Evolutionary conservation across 2,888 invertebrate species (phyloP), one percentile per base, ranked within the genome.

Genomic region (Orchestes rusci): DNA sequence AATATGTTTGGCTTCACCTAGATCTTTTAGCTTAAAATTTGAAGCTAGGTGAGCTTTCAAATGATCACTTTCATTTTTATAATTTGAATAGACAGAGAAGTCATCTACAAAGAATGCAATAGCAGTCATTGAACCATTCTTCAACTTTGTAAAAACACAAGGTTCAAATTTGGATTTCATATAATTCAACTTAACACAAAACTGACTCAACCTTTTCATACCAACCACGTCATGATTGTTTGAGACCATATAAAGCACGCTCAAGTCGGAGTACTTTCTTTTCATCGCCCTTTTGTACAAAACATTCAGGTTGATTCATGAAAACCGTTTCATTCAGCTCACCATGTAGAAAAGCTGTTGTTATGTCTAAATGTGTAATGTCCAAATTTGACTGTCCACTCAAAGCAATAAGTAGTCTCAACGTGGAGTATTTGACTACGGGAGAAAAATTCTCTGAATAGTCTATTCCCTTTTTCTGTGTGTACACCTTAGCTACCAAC

Each of bases 401-500:
- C 10, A 53, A 40, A 33, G 53, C 49, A 31, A 56, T 37, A 16
- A 57, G 37, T 19, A 54, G 31, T 47, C 55, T 32, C 7, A 56
- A 39, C 3, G 46, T 51, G 20, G 42, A 50, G 40, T 36, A 43
- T 41, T 34, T 51, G 43, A 39, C 52, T 17, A 56, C 54, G n/a
- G 54, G 56, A n/a, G 54, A 36, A 40, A 54, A 56, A 27, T 56
- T 56, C 41, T 58, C 57, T 10, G 35, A 23, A 43, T 45, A 58
- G 42, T 57, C 54, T 15, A 57, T 43, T n/a, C 55, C 56, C 16
- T 31, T 13, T 42, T 38, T 42, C 35, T 58, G 57, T 2, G 52
- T 48, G 48, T 51, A 57, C 27, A 57, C 55, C 39, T 50, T 55
- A 8, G 57, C 56, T 5, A 59, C 57, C 29, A 58, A 43, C 15